Base-by-base conservation (phyloP, 2,797 vertebrate species). In the Eurystomus glaucurus region DNA sequence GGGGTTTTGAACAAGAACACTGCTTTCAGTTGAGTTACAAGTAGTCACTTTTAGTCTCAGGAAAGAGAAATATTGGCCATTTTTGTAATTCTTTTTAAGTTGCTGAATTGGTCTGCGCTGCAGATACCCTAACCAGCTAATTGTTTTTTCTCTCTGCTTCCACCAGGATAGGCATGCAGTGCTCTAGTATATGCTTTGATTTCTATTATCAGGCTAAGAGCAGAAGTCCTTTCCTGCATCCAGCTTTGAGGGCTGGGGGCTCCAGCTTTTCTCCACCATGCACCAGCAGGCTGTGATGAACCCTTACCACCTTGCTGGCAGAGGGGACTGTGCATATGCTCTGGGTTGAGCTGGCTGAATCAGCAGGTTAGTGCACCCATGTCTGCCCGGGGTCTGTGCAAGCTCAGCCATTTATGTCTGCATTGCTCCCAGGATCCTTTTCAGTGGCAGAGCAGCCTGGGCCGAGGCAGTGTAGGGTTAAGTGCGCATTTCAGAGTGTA, bases 241-340 rank as follows among this genome's bases (percentile, higher is more conserved):
- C n/a, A 62, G 41, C 26, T 66, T 51, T 61, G 35, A 37, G 37
- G 41, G 8, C 54, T 82, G 43, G 35, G 77, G 12, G 17, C 29
- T 81, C 28, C 20, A 14, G 9, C 43, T 62, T 82, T 77, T 77
- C 29, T 45, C 22, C 10, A 20, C 31, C 1, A 2, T 19, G 31
- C 31, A 62, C 35, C 26, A 52, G 29, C 6, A 28, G 58, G 29
- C 58, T 68, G 43, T n/a, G 19, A 77, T 0, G 5, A 66, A 41
- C 52, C 41, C 11, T 45, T 19, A 23, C 17, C 16, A 14, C 29
- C 66, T 57, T 37, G 50, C 74, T 71, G 55, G 50, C 19, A 43
- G 81, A 55, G 37, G 50, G 48, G 26, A 52, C 46, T 0, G 0
- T 2, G 2, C 5, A 1, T 3, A 6, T 25, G 16, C 54, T 77